Evolutionary conservation across 2,113 vertebrate genomes (phyloP), one percentile per base, ranked within the genome.

Genomic region (Poecile atricapillus): DNA sequence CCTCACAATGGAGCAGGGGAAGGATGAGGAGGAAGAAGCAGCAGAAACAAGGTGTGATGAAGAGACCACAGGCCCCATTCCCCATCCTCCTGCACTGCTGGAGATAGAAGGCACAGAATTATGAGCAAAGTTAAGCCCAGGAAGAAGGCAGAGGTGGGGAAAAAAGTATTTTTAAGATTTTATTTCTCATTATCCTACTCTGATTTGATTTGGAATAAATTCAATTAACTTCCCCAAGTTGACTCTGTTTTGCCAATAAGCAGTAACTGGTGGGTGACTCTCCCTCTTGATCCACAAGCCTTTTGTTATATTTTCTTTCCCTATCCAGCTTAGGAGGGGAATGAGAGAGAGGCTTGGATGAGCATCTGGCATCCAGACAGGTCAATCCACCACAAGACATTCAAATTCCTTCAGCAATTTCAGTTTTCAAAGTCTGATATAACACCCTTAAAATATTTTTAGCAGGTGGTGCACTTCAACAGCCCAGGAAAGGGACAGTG

Each of bases 201-300:
- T 44, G 35, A 73, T 73, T 52, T 67, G 31, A 62, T 60, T 60
- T 35, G 23, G 30, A 30, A 46, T 52, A 46, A 82, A 67, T 59
- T 59, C 23, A 73, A 7, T 44, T 59, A 58, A 37, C 31, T 59
- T 65, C 27, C 39, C 13, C 19, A 46, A 52, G 16, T 5, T 1
- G 0, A 59, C 19, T 75, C 24, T 59, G 13, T 52, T 67, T 74
- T 75, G 62, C 16, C n/a, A 13, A 30, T 53, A 13, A 39, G 60
- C 24, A 39, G 9, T 53, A 68, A 82, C 33, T 59, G 33, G 20
- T 53, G 28, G 30, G 19, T 39, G 46, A 60, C 28, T 46, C 27
- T 74, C 22, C 15, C 24, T 30, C 60, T 52, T 1, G 0, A 53
- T 23, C 20, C 30, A 41, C 0, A 0, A 60, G 24, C 20, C 23